These are phyloP conservation scores for Dorcus parallelipipedus DNA, from an alignment of 2,888 invertebrate genomes.

Conservation along the genomic window DNA sequence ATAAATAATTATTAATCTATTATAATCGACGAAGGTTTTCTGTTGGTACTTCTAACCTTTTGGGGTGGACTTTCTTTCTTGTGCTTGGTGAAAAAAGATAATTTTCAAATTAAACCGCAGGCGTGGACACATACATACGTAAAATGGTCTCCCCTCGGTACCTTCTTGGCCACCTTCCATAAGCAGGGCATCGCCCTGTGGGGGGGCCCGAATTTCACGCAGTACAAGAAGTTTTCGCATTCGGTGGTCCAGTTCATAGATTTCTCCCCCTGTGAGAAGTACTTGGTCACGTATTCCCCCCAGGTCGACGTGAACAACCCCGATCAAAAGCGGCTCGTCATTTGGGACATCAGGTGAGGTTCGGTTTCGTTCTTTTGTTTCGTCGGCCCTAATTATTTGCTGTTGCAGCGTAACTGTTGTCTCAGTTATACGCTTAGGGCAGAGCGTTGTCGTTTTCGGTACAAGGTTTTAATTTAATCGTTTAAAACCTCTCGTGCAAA, in stretches of 20 bases:
- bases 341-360: constrained; percentile 88
- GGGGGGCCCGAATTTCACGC: constrained; percentile 92
- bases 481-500: neutral
- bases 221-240: constrained; percentile 89
- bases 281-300: constrained; percentile 91
- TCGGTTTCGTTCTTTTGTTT: neutral
- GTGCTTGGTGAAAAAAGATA: too few relatives aligned
- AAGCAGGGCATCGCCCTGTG: constrained; percentile 93
- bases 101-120: constrained; percentile 48
- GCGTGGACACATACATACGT: constrained; percentile 96
- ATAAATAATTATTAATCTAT: too few relatives aligned
- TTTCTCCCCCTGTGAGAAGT: constrained; percentile 97
- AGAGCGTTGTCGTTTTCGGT: constrained; percentile 8
- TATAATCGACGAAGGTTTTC: too few relatives aligned
- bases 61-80: too few relatives aligned
- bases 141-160: constrained; percentile 96
- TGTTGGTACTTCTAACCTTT: neutral
- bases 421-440: constrained; percentile 24
- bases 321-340: constrained; percentile 80
- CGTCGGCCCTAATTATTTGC: constrained; percentile 18
- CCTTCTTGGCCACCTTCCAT: constrained; percentile 95
- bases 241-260: constrained; percentile 91
- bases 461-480: neutral
- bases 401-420: constrained; percentile 11
- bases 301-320: constrained; percentile 61